Percentiles rank a stretch among this genome's conserved stretches.
These are phyloP conservation scores for Lepidurus packardi DNA, from an alignment of 1,140 invertebrate species.

Conservation along the genomic window DNA sequence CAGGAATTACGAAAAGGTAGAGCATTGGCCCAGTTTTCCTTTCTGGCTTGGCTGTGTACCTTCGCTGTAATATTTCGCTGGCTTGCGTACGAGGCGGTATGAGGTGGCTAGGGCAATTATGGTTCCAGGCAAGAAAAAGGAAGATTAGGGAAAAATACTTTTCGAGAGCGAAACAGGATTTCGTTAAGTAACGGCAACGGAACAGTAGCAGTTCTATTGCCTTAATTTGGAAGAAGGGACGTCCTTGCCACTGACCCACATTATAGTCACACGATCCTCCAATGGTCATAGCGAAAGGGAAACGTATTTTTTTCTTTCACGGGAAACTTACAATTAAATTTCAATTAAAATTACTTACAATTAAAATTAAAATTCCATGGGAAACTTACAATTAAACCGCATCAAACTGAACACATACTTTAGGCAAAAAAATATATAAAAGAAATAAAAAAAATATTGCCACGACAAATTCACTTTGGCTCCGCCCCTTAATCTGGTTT, in stretches of 20 bases:
- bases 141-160: not conserved
- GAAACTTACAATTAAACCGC: too few relatives aligned
- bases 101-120: not conserved
- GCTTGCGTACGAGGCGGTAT: not conserved
- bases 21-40: conserved; percentile 2
- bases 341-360: too few relatives aligned
- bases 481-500: too few relatives aligned
- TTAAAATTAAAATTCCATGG: too few relatives aligned
- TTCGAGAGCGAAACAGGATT: not conserved
- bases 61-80: not conserved
- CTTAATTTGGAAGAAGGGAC: not conserved
- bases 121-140: not conserved
- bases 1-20: not conserved
- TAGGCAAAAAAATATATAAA: too few relatives aligned
- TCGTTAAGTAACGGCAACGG: not conserved
- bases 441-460: too few relatives aligned
- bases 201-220: not conserved
- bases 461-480: too few relatives aligned
- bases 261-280: not conserved
- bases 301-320: not conserved
- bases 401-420: too few relatives aligned
- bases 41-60: not conserved
- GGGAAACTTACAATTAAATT: too few relatives aligned
- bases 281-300: not conserved
- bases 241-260: conserved; percentile 6